Conservation (phyloP, 2,888 invertebrate species). For the Unio delphinus region DNA sequence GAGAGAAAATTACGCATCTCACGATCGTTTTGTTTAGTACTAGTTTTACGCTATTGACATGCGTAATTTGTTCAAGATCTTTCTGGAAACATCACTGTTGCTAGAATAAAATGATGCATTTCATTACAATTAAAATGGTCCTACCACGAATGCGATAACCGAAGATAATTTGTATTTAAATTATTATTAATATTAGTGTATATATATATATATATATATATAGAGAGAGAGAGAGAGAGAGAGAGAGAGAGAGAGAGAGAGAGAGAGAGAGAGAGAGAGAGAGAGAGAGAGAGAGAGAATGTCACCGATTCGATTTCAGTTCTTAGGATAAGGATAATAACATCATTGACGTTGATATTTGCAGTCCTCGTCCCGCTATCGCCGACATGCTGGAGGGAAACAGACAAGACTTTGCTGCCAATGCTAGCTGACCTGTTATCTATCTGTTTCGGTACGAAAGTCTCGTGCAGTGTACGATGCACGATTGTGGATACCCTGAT, state of each 20-base stretch:
- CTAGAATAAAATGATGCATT: too few species aligned
- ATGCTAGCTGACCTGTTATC: conserved; percentile 13
- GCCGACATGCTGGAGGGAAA: conserved; percentile 21
- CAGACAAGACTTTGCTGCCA: conserved; percentile 29
- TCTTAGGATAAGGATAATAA: conserved; percentile 17
- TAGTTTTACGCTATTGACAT: too few species aligned
- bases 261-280: too few species aligned
- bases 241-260: not conserved
- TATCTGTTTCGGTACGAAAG: conserved; percentile 9
- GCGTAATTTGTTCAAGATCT: too few species aligned
- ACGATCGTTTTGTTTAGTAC: too few species aligned
- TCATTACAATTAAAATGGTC: too few species aligned
- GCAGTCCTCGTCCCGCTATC: conserved; percentile 2
- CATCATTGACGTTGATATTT: conserved; percentile 12
- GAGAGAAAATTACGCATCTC: too few species aligned
- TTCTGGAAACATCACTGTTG: too few species aligned
- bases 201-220: too few species aligned
- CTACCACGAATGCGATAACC: too few species aligned
- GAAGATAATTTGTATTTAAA: too few species aligned
- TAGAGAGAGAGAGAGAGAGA: not conserved
- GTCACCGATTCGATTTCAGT: conserved; percentile 14
- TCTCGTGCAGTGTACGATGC: conserved; percentile 10
- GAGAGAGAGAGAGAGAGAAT: not conserved
- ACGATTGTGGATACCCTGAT: conserved; percentile 17
- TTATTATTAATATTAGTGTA: too few species aligned